phyloP scores from a whole-genome alignment of 2,888 invertebrate genomes.

The Ichneumoninae sp. region DNA sequence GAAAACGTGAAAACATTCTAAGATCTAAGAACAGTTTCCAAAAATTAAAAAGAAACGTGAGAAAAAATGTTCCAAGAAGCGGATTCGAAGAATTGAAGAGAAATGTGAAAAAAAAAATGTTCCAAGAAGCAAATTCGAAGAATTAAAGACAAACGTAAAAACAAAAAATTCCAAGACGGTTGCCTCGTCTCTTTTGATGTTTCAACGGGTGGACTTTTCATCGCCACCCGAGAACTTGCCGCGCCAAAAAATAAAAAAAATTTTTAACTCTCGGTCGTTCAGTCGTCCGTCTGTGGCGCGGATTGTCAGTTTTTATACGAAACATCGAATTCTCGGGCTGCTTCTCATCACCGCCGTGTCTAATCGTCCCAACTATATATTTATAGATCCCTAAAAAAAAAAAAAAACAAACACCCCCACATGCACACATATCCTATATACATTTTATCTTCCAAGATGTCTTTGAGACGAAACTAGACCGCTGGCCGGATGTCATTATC shows the following conservation, averaged over 20 bases:
- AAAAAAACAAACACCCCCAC: not conserved
- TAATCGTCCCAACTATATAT: slow-evolving; percentile 27
- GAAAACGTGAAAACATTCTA: no score
- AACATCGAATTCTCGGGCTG: slow-evolving; percentile 26
- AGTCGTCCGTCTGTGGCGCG: not conserved
- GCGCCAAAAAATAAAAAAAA: not conserved
- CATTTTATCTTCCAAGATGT: slow-evolving; percentile 5
- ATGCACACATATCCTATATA: slow-evolving; percentile 5
- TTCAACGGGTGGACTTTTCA: slow-evolving; percentile 37
- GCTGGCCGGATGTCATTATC: slow-evolving; percentile 38
- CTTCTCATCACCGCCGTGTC: slow-evolving; percentile 24
- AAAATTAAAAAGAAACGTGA: no score
- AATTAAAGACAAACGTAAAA: no score
- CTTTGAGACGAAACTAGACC: slow-evolving; percentile 29
- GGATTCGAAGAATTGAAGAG: no score
- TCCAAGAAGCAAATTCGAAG: no score
- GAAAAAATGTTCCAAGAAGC: not conserved
- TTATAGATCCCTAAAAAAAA: not conserved
- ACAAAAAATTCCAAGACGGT: not conserved
- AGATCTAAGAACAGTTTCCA: no score
- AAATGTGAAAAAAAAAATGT: no score
- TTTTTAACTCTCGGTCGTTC: slow-evolving; percentile 5
- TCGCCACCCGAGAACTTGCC: slow-evolving; percentile 10
- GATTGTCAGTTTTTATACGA: slow-evolving; percentile 21
- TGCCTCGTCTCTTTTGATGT: slow-evolving; percentile 36